phyloP scores from a whole-genome alignment of 2,888 invertebrate genomes.

The Limnephilus lunatus region DNA sequence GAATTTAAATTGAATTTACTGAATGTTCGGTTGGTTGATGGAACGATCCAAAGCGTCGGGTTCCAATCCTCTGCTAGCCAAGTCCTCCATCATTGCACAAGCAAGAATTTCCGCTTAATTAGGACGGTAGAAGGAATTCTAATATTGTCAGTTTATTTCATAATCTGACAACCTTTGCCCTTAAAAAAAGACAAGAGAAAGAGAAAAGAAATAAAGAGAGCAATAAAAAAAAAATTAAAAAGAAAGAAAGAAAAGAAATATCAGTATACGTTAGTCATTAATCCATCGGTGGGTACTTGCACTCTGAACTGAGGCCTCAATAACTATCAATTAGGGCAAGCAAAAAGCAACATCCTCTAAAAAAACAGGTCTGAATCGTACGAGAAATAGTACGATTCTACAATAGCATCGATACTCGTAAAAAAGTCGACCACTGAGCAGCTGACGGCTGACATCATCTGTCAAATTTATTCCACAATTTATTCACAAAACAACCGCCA shows the following conservation, averaged over 20 bases:
- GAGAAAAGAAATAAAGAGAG: too few relatives aligned
- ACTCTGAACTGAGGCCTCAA: not conserved
- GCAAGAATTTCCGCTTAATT: too few relatives aligned
- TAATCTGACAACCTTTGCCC: too few relatives aligned
- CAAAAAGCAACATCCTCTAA: not conserved
- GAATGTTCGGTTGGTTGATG: too few relatives aligned
- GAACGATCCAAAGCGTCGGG: too few relatives aligned
- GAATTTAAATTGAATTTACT: too few relatives aligned
- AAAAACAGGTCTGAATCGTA: not conserved
- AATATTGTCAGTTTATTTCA: too few relatives aligned
- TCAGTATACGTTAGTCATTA: too few relatives aligned
- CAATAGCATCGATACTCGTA: not conserved
- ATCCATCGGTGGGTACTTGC: not conserved
- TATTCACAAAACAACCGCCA: constrained; percentile 8
- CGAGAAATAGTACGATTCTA: not conserved
- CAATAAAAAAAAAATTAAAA: too few relatives aligned
- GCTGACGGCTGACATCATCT: constrained; percentile 6
- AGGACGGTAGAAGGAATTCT: too few relatives aligned
- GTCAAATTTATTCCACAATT: not conserved
- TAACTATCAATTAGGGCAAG: not conserved
- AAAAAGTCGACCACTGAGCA: not conserved
- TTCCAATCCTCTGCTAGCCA: not conserved
- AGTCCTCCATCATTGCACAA: not conserved
- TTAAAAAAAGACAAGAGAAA: too few relatives aligned
- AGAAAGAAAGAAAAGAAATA: too few relatives aligned